These are phyloP conservation scores for Propithecus perrieri DNA, from an alignment of 2,797 vertebrate genomes.

Conservation along the genomic window DNA sequence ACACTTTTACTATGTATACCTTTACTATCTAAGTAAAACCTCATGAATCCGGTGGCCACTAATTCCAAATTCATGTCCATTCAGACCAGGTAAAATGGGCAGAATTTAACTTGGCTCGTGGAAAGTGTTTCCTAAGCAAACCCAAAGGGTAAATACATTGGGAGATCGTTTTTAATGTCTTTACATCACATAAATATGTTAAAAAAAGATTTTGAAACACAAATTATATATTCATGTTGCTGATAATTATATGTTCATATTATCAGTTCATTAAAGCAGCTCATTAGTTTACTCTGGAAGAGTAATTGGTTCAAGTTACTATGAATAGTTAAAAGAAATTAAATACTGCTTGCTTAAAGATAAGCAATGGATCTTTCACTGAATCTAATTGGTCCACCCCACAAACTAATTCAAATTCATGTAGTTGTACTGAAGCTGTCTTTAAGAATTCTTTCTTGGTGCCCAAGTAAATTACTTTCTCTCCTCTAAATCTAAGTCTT, in stretches of 20 bases:
- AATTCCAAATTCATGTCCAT: neutral
- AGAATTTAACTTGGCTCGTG: neutral
- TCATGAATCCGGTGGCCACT: neutral
- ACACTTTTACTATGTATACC: neutral
- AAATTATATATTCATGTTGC: constrained; percentile 63
- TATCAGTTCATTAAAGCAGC: constrained; percentile 74
- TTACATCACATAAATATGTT: constrained; percentile 49
- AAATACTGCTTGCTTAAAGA: constrained; percentile 59
- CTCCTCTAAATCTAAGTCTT: neutral
- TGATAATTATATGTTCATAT: constrained; percentile 68
- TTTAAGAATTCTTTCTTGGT: constrained; percentile 10
- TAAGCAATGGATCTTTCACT: constrained; percentile 44
- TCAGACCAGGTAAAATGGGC: neutral
- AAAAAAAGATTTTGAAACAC: constrained; percentile 28
- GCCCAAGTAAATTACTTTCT: constrained; percentile 16
- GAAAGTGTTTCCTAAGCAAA: neutral
- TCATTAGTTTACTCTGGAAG: constrained; percentile 65
- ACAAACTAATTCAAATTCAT: constrained; percentile 56
- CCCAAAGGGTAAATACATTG: neutral
- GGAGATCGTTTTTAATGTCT: constrained; percentile 42
- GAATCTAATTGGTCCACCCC: constrained; percentile 34
- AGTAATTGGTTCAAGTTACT: constrained; percentile 70
- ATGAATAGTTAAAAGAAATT: constrained; percentile 59
- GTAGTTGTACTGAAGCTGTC: constrained; percentile 12
- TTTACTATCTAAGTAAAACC: neutral